Conservation (phyloP, 2,113 vertebrate species). For the Hiodon alosoides region DNA sequence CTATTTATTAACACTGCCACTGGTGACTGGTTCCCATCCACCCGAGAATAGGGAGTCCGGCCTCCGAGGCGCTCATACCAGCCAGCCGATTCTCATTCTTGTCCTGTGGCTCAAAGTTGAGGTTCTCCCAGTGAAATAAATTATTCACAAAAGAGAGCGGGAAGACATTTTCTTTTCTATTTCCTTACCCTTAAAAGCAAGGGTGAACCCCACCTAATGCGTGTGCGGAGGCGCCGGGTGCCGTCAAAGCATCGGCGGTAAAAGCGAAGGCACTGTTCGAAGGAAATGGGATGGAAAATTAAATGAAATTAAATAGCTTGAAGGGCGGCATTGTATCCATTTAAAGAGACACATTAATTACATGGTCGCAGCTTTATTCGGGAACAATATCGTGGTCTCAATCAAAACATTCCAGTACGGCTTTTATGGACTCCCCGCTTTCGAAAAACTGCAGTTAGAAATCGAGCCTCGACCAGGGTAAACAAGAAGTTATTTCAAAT, state of each 20-base stretch:
- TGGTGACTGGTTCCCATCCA: slow-evolving; percentile 88
- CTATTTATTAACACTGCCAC: slow-evolving; percentile 96
- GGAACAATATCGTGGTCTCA: slow-evolving; percentile 83
- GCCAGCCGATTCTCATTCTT: slow-evolving; percentile 74
- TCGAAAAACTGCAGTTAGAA: slow-evolving; percentile 64
- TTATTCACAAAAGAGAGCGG: slow-evolving; percentile 75
- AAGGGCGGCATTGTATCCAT: slow-evolving; percentile 85
- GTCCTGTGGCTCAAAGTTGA: slow-evolving; percentile 75
- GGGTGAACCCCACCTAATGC: slow-evolving; percentile 82
- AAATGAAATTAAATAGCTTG: slow-evolving; percentile 98
- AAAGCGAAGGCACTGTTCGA: slow-evolving; percentile 82
- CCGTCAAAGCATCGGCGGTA: slow-evolving; percentile 80
- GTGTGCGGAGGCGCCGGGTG: slow-evolving; percentile 75
- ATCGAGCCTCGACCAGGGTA: slow-evolving; percentile 59
- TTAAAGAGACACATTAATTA: slow-evolving; percentile 98
- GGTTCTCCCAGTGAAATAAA: slow-evolving; percentile 81
- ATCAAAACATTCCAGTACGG: slow-evolving; percentile 82
- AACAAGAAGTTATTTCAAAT: slow-evolving; percentile 50
- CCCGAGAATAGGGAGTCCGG: slow-evolving; percentile 65
- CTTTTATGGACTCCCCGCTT: slow-evolving; percentile 72
- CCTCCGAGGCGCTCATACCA: slow-evolving; percentile 76
- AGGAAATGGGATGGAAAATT: slow-evolving; percentile 99
- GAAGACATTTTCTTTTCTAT: slow-evolving; percentile 81
- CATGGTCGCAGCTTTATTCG: slow-evolving; percentile 88
- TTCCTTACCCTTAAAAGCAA: slow-evolving; percentile 69